These are phyloP conservation scores for Orgyia antiqua DNA, from an alignment of 2,888 invertebrate species.

Conservation along the genomic window DNA sequence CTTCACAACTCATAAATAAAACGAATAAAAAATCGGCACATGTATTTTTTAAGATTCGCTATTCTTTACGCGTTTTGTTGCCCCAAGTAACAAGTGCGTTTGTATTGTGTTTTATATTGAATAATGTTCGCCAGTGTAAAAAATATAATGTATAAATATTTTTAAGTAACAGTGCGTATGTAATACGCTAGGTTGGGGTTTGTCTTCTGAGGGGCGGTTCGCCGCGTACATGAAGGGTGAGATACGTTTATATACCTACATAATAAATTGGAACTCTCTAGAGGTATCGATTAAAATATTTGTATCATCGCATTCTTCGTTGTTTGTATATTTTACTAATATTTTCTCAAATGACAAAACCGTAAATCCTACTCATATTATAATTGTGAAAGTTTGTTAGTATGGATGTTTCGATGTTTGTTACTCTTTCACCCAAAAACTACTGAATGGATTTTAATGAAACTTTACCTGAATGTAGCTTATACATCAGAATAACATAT, in stretches of 20 bases:
- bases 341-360: too few relatives aligned
- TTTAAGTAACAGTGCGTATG: constrained; percentile 38
- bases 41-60: constrained; percentile 13
- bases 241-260: constrained; percentile 31
- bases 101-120: constrained; percentile 36
- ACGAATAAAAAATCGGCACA: constrained; percentile 22
- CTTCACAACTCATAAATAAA: constrained; percentile 27
- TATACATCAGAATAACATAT: too few relatives aligned
- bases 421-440: too few relatives aligned
- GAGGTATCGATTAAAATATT: constrained; percentile 6
- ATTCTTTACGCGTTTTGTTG: constrained; percentile 17
- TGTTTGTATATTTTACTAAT: too few relatives aligned
- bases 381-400: too few relatives aligned
- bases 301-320: too few relatives aligned
- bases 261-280: constrained; percentile 5
- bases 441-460: too few relatives aligned
- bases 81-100: constrained; percentile 24
- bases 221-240: constrained; percentile 68
- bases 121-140: constrained; percentile 31
- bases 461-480: too few relatives aligned
- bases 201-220: constrained; percentile 39
- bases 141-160: constrained; percentile 40
- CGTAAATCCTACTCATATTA: too few relatives aligned
- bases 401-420: too few relatives aligned
- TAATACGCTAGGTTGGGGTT: constrained; percentile 34